Conservation (phyloP, 2,797 vertebrate genomes). For the Phataginus tricuspis region DNA sequence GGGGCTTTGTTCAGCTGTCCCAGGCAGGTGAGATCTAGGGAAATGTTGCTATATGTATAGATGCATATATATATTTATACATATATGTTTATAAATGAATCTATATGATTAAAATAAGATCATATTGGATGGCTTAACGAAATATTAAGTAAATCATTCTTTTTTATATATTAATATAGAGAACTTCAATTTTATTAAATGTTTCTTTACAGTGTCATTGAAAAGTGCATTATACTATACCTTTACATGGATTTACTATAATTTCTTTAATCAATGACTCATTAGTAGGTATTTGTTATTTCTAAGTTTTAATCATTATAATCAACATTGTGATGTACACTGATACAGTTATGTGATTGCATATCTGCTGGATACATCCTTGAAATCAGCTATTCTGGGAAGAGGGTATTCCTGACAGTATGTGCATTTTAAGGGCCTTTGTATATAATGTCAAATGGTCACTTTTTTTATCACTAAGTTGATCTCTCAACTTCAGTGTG, state of each 20-base stretch:
- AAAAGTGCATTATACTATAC: neutral
- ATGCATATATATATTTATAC: neutral
- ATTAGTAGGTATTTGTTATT: conserved; percentile 13
- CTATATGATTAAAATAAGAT: neutral
- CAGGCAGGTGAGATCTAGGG: neutral
- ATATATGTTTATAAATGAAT: neutral
- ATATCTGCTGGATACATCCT: neutral
- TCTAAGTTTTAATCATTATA: conserved; percentile 30
- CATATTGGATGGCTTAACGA: neutral
- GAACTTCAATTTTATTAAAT: neutral
- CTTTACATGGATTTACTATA: neutral
- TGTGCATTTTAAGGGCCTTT: conserved; percentile 31
- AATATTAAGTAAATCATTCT: conserved; percentile 22
- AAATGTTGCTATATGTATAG: neutral
- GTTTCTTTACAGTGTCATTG: neutral
- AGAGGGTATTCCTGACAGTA: neutral
- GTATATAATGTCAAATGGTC: neutral
- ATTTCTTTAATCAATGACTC: neutral
- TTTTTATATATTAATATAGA: conserved; percentile 7
- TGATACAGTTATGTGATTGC: neutral
- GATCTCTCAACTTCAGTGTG: neutral
- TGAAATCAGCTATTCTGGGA: neutral
- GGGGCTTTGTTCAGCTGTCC: neutral
- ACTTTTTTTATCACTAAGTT: neutral
- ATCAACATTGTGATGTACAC: neutral